Base-by-base conservation (phyloP, 2,888 invertebrate species). In the Noctua pronuba region DNA sequence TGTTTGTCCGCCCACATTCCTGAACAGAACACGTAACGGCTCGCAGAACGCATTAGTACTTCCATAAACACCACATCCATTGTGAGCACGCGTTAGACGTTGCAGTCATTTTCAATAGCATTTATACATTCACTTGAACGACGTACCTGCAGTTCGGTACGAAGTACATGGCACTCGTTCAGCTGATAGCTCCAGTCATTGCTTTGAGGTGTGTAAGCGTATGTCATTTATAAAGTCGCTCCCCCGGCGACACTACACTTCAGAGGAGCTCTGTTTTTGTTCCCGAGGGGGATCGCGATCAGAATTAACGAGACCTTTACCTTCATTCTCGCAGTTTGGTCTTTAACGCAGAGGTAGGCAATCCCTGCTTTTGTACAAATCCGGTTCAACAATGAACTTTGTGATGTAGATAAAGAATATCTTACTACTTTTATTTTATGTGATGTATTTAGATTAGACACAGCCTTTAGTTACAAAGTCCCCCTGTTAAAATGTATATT, bases 1-100 rank as follows among this genome's bases (percentile, higher is more conserved):
- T 91, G 89, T 90, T 88, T 88, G 90, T 86, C 69, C 72, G 60
- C 84, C 86, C 83, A 86, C 88, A 89, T 91, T 90, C 87, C 90
- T 86, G 80, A 83, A 76, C 84, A 83, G 87, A 86, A 79, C 83
- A 85, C 86, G 82, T 80, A 85, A 89, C 83, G 82, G 85, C 75
- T 84, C 77, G 68, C 77, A 83, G 69, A 84, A 89, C 74, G 72
- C 75, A 86, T 88, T 87, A 86, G 84, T 82, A 85, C 79, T 82
- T 84, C 82, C 83, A 85, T 80, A 85, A 86, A 79, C 77, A 85
- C 84, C 65, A 78, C 80, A 87, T 87, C 81, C 73, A 82, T 88
- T 88, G 78, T 79, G 83, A 70, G 76, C 64, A 69, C 80, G 82
- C 67, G 78, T 71, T 80, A 78, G 82, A 73, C 73, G 73, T 77